These are phyloP conservation scores for Phyto melanocephala DNA, from an alignment of 2,888 invertebrate genomes.

Conservation along the genomic window DNA sequence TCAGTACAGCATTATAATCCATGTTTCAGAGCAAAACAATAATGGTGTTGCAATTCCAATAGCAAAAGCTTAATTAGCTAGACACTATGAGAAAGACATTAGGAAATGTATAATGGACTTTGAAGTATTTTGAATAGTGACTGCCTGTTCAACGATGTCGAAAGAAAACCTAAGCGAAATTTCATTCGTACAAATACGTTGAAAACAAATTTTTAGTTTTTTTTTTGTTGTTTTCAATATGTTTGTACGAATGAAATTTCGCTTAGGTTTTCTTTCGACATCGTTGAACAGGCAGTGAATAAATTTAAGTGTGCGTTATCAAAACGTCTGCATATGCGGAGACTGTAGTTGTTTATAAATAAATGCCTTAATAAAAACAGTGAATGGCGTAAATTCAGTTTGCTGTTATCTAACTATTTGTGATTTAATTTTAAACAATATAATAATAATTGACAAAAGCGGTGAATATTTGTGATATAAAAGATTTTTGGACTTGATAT, in stretches of 20 bases:
- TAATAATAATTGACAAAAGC: neutral
- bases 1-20: neutral
- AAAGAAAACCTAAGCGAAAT: too few relatives aligned
- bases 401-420: neutral
- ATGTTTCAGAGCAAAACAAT: neutral
- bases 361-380: neutral
- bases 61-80: neutral
- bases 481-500: neutral
- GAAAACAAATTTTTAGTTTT: too few relatives aligned
- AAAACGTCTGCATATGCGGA: neutral
- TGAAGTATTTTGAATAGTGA: neutral
- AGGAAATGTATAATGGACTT: slow-evolving; percentile 10
- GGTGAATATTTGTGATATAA: neutral
- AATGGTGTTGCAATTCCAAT: neutral
- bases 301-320: neutral
- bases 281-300: too few relatives aligned
- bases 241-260: too few relatives aligned
- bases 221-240: too few relatives aligned
- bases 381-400: neutral
- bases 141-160: too few relatives aligned
- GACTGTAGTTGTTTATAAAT: neutral
- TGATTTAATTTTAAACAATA: neutral
- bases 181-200: too few relatives aligned
- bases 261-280: too few relatives aligned
- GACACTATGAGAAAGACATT: slow-evolving; percentile 10